Conservation (phyloP, 1,140 invertebrate genomes). For the Rhopalosiphum maidis region DNA sequence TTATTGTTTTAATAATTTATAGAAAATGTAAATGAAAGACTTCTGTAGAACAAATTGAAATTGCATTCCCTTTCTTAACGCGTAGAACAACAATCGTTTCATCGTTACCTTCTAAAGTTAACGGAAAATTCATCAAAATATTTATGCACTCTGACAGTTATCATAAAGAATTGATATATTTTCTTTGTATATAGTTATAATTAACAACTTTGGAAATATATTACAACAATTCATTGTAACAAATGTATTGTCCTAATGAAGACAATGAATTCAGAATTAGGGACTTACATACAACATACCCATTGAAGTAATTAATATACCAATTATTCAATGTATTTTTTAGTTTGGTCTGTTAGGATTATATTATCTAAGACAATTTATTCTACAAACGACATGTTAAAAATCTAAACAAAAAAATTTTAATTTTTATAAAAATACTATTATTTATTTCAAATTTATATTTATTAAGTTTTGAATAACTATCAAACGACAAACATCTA, state of each 20-base stretch:
- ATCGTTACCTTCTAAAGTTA: neutral
- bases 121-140: neutral
- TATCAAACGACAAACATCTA: too few species aligned
- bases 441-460: neutral
- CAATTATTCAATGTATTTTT: neutral
- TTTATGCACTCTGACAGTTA: neutral
- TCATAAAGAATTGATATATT: neutral
- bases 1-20: conserved; percentile 6
- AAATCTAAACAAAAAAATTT: neutral
- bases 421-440: too few species aligned
- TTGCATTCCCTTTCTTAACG: neutral
- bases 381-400: neutral
- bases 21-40: neutral
- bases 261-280: neutral
- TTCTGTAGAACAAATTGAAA: neutral
- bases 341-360: neutral
- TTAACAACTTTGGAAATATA: neutral
- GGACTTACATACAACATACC: neutral
- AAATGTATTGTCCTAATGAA: neutral
- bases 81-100: neutral
- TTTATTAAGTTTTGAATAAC: neutral
- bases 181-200: neutral
- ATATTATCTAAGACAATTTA: neutral
- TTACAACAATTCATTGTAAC: neutral
- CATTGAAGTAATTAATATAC: neutral